These are phyloP conservation scores for Melieria omissa DNA, from an alignment of 2,888 invertebrate genomes.

Conservation along the genomic window DNA sequence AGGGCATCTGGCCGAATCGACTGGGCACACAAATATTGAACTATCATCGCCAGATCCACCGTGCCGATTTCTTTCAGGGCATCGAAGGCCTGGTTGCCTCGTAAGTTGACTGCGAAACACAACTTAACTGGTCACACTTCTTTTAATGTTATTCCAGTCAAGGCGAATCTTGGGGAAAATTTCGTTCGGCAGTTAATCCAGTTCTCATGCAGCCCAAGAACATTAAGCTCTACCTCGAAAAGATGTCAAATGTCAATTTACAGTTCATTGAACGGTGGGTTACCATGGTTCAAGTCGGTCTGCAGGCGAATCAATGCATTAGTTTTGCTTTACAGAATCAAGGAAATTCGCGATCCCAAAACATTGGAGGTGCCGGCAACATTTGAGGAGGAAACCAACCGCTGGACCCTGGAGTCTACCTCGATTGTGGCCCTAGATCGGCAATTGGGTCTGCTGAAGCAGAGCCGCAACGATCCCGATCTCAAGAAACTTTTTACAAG, in stretches of 20 bases:
- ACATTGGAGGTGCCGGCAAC: conserved; percentile 64
- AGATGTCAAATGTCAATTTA: conserved; percentile 68
- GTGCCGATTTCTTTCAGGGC: conserved; percentile 51
- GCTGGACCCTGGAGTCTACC: conserved; percentile 72
- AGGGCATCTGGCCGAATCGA: conserved; percentile 68
- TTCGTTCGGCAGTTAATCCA: conserved; percentile 76
- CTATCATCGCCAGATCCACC: conserved; percentile 61
- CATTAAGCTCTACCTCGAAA: conserved; percentile 69
- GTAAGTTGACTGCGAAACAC: conserved; percentile 39
- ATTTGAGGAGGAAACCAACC: conserved; percentile 69
- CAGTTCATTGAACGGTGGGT: conserved; percentile 60
- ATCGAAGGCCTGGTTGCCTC: conserved; percentile 51
- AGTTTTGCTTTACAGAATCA: conserved; percentile 54
- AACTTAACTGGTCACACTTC: not conserved
- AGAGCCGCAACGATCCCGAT: conserved; percentile 40
- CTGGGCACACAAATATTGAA: conserved; percentile 61
- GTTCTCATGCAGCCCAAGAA: conserved; percentile 74
- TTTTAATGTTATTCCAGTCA: conserved; percentile 32
- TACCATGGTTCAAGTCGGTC: too few relatives aligned
- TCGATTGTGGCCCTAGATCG: conserved; percentile 66
- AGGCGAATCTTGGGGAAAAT: conserved; percentile 74
- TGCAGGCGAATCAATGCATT: too few relatives aligned
- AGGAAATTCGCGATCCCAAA: conserved; percentile 52
- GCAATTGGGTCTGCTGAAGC: conserved; percentile 56
- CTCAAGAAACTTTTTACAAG: conserved; percentile 46